A percentile compares a stretch with the other conserved stretches of the same genome.
Evolutionary conservation across 2,797 vertebrate species (phyloP).

Genomic region (Enoplosus armatus): DNA sequence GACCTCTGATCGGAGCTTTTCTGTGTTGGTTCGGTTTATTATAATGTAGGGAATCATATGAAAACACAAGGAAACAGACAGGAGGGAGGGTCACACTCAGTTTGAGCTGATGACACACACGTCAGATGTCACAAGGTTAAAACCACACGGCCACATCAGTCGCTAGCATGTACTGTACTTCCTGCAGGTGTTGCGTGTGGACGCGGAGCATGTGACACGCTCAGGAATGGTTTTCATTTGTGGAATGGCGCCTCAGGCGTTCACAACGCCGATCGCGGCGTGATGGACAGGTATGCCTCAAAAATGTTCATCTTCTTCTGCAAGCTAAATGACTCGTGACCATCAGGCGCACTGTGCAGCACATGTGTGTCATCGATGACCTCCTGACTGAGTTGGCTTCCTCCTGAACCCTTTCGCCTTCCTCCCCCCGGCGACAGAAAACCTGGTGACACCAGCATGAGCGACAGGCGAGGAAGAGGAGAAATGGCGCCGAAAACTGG

Average conservation of each 20-base stretch:
- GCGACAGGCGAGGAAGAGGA: slow-evolving; percentile 74
- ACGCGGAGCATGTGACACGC: slow-evolving; percentile 26
- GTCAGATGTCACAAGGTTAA: slow-evolving; percentile 6
- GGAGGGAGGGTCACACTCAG: slow-evolving; percentile 7
- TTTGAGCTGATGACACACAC: slow-evolving; percentile 44
- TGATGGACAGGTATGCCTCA: slow-evolving; percentile 56
- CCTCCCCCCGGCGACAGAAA: slow-evolving; percentile 73
- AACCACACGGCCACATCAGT: neutral
- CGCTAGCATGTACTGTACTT: neutral
- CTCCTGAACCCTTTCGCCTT: slow-evolving; percentile 34
- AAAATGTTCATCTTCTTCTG: slow-evolving; percentile 1
- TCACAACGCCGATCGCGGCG: slow-evolving; percentile 12
- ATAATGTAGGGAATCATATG: no score
- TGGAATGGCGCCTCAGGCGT: slow-evolving; percentile 54
- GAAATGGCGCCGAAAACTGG: slow-evolving; percentile 78
- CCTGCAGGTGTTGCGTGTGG: slow-evolving; percentile 36
- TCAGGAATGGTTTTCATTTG: slow-evolving; percentile 46
- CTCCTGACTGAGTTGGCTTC: slow-evolving; percentile 40
- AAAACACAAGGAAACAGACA: neutral
- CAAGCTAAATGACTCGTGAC: slow-evolving; percentile 61
- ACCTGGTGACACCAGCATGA: slow-evolving; percentile 80
- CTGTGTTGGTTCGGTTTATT: no score
- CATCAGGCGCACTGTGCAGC: neutral
- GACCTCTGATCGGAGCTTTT: no score
- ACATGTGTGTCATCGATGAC: slow-evolving; percentile 52